These are phyloP conservation scores for Cheilosia impressa DNA, from an alignment of 2,888 invertebrate genomes.

Conservation along the genomic window DNA sequence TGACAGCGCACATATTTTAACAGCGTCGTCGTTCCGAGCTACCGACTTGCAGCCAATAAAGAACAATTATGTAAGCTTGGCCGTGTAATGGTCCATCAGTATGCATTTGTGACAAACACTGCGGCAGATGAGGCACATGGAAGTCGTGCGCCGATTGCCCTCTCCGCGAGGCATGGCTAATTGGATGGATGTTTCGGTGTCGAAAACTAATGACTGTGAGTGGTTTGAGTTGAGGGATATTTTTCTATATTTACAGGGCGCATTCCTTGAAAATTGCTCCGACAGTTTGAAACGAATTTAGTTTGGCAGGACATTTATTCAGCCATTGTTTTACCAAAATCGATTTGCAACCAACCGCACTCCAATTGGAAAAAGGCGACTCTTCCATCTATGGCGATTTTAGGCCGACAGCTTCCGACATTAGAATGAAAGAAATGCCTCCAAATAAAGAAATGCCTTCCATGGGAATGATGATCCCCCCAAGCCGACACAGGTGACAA, in stretches of 20 bases:
- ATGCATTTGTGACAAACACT: constrained; percentile 27
- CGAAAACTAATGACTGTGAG: constrained; percentile 28
- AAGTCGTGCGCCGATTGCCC: constrained; percentile 58
- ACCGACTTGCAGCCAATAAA: constrained; percentile 52
- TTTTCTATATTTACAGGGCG: too few species aligned
- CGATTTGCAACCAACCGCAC: too few species aligned
- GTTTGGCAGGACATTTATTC: too few species aligned
- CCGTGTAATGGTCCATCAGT: constrained; percentile 10
- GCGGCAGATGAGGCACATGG: constrained; percentile 4
- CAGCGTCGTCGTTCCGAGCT: constrained; percentile 33
- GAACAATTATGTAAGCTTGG: constrained; percentile 52
- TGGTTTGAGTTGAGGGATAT: neutral
- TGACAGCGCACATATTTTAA: constrained; percentile 29
- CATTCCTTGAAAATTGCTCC: neutral
- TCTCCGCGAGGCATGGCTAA: constrained; percentile 44
- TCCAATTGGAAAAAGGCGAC: too few species aligned
- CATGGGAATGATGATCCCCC: too few species aligned
- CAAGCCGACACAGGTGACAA: too few species aligned
- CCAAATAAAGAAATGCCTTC: too few species aligned
- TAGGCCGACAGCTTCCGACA: too few species aligned
- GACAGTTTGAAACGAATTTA: too few species aligned
- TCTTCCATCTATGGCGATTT: too few species aligned
- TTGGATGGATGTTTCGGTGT: constrained; percentile 52
- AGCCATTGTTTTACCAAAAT: too few species aligned
- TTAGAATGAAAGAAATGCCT: too few species aligned